Evolutionary conservation across 2,797 vertebrate genomes (phyloP).

Genomic region (Microhierax caerulescens): DNA sequence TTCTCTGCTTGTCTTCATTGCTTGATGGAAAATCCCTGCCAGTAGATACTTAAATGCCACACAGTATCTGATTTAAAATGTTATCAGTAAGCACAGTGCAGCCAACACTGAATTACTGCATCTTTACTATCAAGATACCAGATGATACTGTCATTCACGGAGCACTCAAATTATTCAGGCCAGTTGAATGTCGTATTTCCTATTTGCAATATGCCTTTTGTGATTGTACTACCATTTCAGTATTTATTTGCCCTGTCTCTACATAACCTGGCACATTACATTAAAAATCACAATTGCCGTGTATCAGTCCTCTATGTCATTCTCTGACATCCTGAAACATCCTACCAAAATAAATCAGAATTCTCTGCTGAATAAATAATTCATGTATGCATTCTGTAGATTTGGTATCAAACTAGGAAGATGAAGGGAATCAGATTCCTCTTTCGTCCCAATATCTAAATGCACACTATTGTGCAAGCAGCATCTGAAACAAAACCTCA

Average conservation of each 20-base stretch:
- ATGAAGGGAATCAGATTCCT: background rate
- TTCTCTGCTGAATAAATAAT: background rate
- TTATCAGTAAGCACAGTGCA: background rate
- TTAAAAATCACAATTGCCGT: background rate
- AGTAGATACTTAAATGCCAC: background rate
- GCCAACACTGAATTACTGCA: background rate
- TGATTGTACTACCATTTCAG: background rate
- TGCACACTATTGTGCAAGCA: background rate
- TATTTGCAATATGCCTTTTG: background rate
- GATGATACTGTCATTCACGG: background rate
- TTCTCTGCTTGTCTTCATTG: background rate
- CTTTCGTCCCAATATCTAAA: background rate
- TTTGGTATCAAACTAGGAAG: background rate
- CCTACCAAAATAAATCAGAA: background rate
- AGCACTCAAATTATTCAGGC: background rate
- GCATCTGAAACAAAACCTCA: background rate
- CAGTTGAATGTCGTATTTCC: background rate
- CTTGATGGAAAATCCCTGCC: constrained; percentile 13
- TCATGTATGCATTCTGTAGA: background rate
- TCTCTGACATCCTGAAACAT: background rate
- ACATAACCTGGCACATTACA: background rate
- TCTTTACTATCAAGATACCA: background rate
- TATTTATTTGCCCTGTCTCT: background rate
- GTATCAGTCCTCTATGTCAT: background rate
- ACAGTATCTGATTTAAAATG: background rate